Base-by-base conservation (phyloP, 2,113 vertebrate species). In the Stictonetta naevosa region DNA sequence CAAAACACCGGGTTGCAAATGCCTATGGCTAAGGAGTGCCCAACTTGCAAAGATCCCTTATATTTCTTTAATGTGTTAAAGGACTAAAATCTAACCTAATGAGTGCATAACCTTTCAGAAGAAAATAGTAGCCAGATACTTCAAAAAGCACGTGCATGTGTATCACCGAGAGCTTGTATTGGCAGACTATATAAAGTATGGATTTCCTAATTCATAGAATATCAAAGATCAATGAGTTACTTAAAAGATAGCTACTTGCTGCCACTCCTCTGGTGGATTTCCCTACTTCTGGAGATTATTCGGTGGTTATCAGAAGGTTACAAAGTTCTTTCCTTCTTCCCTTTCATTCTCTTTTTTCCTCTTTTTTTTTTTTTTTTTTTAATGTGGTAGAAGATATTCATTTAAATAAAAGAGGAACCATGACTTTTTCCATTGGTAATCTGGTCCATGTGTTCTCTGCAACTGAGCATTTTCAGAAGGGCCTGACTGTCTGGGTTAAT, bases 401-500 rank as follows among this genome's bases (percentile, higher is more conserved):
- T 95, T 79, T 88, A 96, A 97, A 97, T 97, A 95, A 96, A 97
- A 97, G 95, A 96, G 82, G 68, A 96, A 92, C 97, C 94, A 87
- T 10, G 73, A 97, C 79, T 90, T 96, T 96, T 97, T 97, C 96
- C 91, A 94, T 97, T 97, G 97, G 98, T 97, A 98, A 98, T 98
- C 97, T 98, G 97, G 96, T 98, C 97, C 89, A 73, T 98, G 97
- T 98, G 96, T 98, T 98, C 97, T 94, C 96, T 97, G 96, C 98
- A 98, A 97, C 98, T 96, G 97, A 98, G 97, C 97, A 12, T 98
- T 98, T 98, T 98, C 97, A 96, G 83, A 98, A 98, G 98, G 96
- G 98, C 97, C 98, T 97, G 97, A 98, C 98, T 98, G 98, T 98
- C 98, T 98, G 98, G 98, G 98, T 98, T 98, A 98, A 98, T 98